Conservation (phyloP, 2,113 vertebrate species). For the Plestiodon gilberti region DNA sequence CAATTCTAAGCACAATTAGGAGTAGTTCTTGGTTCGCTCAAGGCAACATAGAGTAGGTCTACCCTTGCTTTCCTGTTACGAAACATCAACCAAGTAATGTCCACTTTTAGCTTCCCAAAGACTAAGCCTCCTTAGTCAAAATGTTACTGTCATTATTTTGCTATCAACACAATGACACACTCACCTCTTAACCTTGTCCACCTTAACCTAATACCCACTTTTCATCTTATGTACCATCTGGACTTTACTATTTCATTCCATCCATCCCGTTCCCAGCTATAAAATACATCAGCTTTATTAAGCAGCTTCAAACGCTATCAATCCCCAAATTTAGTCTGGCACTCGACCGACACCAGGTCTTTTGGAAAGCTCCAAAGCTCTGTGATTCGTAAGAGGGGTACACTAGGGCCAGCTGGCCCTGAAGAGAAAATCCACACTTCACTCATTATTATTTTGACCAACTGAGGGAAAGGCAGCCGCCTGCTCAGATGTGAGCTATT, state of each 20-base stretch:
- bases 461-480: not conserved
- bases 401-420: not conserved
- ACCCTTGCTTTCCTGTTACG: not conserved
- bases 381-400: not conserved
- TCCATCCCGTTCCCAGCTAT: not conserved
- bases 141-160: not conserved
- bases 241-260: not conserved
- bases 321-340: not conserved
- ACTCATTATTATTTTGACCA: not conserved
- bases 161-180: too few species aligned
- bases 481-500: not conserved
- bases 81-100: not conserved
- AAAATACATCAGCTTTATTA: not conserved
- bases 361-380: not conserved
- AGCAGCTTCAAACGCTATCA: not conserved
- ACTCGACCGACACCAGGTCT: not conserved
- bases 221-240: not conserved
- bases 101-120: not conserved
- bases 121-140: not conserved
- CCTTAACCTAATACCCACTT: not conserved
- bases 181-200: too few species aligned
- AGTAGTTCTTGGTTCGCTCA: not conserved
- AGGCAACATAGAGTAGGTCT: not conserved
- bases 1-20: not conserved
- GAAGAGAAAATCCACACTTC: constrained; percentile 7